These are phyloP conservation scores for Drosophila nikananu DNA, from an alignment of 1,140 invertebrate genomes.

Conservation along the genomic window DNA sequence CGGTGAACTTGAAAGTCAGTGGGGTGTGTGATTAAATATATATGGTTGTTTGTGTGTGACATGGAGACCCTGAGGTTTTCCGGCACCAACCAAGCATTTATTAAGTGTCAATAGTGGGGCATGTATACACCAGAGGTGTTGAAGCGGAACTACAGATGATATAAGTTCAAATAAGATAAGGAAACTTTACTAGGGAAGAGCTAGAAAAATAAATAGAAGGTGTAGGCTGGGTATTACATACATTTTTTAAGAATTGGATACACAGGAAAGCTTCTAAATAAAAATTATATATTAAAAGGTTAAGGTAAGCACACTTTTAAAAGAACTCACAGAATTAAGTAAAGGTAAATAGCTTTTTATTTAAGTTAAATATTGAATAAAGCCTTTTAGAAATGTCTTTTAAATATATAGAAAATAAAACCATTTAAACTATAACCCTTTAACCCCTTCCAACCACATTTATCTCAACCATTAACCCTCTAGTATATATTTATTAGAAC, in stretches of 20 bases:
- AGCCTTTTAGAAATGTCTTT: not conserved
- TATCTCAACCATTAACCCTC: too few relatives aligned
- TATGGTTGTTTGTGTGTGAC: conserved; percentile 50
- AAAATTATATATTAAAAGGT: too few relatives aligned
- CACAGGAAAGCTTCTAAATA: not conserved
- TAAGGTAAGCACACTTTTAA: too few relatives aligned
- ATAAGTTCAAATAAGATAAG: conserved; percentile 9
- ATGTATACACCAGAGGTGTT: conserved; percentile 41
- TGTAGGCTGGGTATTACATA: not conserved
- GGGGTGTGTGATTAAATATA: conserved; percentile 29
- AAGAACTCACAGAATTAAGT: not conserved
- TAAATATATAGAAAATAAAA: not conserved
- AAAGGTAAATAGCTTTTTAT: not conserved
- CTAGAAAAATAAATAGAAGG: not conserved
- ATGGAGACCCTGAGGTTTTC: conserved; percentile 44
- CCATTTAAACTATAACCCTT: not conserved
- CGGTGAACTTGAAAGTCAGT: conserved; percentile 68
- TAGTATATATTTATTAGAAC: not conserved
- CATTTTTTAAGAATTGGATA: not conserved
- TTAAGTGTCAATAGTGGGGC: conserved; percentile 59
- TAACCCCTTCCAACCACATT: not conserved
- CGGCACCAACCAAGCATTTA: conserved; percentile 64
- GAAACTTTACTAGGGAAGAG: not conserved
- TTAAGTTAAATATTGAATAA: not conserved
- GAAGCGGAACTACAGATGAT: conserved; percentile 50